Base-by-base conservation (phyloP, 2,888 invertebrate genomes). In the Pristionchus entomophagus region DNA sequence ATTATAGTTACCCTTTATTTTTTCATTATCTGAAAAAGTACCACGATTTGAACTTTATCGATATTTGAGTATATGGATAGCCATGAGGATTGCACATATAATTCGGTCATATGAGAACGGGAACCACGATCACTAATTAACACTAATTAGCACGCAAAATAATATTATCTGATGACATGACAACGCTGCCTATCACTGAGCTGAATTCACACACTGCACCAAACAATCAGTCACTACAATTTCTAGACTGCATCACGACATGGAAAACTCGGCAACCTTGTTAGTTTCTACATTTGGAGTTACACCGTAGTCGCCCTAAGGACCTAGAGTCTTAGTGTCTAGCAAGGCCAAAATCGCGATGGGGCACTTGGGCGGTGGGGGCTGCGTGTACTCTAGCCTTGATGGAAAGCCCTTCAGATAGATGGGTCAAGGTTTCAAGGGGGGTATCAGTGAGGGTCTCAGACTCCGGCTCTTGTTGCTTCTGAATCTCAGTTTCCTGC, bases 311-410 rank as follows among this genome's bases (percentile, higher is more conserved):
- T 14, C 6, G 29, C 29, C 0, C n/a, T 59, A 59, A 29, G 10
- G 3, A 62, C 19, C 29, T 29, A 32, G 14, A 17, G 0, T 3
- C 10, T n/a, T 59, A 59, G 26, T 59, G 59, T 78, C 78, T 45
- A 26, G 78, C 78, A 19, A 78, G 51, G 29, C 78, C 78, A 49
- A 49, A 78, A 17, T 78, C 78, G 12, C 78, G 45, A 14, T 14
- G 49, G 49, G 78, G 78, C 8, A 49, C 49, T 17, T 78, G 78
- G 4, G 78, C 78, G 26, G 78, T 78, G 26, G 78, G 78, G 17
- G 51, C 78, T 4, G 49, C 78, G 26, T 51, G 78, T 14, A 38
- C 78, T 26, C 78, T n/a, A 3, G 38, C 32, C 17, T n/a, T 78
- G 38, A 51, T 29, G 26, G 78, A 45, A 12, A 78, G 45, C 8